Percentiles rank a stretch among this genome's conserved stretches.
phyloP scores from a whole-genome alignment of 2,113 vertebrate species.

The Lipotes vexillifer region DNA sequence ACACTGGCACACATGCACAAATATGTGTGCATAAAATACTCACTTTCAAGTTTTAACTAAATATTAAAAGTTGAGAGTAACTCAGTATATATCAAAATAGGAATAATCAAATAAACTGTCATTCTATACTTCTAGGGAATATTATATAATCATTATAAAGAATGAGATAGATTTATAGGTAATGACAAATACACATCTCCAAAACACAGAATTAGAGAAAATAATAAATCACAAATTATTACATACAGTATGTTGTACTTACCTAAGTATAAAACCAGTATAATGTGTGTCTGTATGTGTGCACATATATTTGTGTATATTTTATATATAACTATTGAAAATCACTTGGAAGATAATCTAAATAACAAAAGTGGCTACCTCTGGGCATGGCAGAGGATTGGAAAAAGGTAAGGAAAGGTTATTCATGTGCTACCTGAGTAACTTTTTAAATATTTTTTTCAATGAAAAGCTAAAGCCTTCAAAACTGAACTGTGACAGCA shows the following conservation, averaged over 20 bases:
- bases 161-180: not conserved
- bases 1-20: fast-evolving
- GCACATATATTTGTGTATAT: not conserved
- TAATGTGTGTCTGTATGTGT: not conserved
- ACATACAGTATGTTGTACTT: not conserved
- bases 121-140: not conserved
- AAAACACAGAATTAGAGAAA: not conserved
- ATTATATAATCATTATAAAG: not conserved
- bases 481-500: not conserved
- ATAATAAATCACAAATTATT: not conserved
- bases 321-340: not conserved
- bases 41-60: not conserved
- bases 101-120: not conserved
- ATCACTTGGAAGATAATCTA: not conserved
- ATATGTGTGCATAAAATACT: not conserved
- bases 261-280: not conserved
- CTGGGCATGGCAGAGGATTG: not conserved
- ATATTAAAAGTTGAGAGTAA: not conserved
- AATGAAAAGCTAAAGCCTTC: not conserved
- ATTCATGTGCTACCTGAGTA: not conserved
- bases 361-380: not conserved
- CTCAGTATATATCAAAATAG: not conserved
- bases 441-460: not conserved
- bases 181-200: not conserved
- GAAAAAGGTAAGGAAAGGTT: not conserved